Evolutionary conservation across 2,113 vertebrate genomes (phyloP).

Genomic region (Chauna torquata): DNA sequence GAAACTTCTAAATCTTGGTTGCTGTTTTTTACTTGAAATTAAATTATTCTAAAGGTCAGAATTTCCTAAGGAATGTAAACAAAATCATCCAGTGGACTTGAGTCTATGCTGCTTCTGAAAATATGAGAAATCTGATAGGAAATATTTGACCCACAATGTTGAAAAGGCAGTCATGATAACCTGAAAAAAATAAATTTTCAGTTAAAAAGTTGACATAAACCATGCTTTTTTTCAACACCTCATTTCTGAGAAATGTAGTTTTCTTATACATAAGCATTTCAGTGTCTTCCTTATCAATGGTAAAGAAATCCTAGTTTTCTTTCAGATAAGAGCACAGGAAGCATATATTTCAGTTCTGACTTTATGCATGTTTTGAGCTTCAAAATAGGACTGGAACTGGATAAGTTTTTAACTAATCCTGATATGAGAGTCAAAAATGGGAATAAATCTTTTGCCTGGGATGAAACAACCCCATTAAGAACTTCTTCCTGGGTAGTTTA

Average conservation of each 20-base stretch:
- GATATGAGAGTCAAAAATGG: neutral
- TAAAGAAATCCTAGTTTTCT: neutral
- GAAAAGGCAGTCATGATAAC: neutral
- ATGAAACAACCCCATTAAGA: neutral
- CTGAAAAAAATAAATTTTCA: neutral
- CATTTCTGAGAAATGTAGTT: neutral
- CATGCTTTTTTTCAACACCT: neutral
- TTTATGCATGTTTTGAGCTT: neutral
- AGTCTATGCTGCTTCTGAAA: neutral
- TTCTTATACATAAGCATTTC: neutral
- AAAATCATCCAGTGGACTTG: neutral
- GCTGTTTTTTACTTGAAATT: neutral
- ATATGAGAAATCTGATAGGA: neutral
- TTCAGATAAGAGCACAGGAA: neutral
- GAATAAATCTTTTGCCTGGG: neutral
- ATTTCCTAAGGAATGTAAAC: neutral
- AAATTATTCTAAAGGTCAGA: slow-evolving; percentile 22
- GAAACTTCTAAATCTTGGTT: neutral
- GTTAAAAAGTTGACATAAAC: neutral
- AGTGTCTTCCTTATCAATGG: neutral
- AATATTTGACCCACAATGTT: neutral
- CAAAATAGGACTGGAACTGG: neutral
- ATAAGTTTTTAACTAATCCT: neutral
- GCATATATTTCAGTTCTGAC: neutral
- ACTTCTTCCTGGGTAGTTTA: neutral